Conservation (phyloP, 2,113 vertebrate species). For the Seriola rivoliana region DNA sequence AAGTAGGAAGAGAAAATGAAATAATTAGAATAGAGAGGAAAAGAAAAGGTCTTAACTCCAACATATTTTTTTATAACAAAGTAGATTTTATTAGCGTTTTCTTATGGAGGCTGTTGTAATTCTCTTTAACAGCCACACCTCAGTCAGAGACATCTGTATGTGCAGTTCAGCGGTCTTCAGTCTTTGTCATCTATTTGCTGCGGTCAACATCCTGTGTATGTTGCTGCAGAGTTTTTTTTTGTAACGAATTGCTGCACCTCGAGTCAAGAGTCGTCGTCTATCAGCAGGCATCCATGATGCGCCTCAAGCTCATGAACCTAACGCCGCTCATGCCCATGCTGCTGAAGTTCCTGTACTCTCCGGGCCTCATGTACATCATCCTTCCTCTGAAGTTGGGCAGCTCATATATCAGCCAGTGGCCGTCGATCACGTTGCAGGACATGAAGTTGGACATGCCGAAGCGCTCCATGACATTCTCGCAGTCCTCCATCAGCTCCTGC, state of each 20-base stretch:
- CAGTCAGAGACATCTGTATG: neutral
- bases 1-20: no score
- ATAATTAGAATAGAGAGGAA: neutral
- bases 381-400: conserved; percentile 67
- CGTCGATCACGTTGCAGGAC: conserved; percentile 79
- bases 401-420: conserved; percentile 74
- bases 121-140: neutral
- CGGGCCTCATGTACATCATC: conserved; percentile 67
- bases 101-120: no score
- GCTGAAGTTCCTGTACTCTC: conserved; percentile 65
- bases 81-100: conserved; percentile 30
- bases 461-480: conserved; percentile 65
- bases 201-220: neutral
- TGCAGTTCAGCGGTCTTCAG: conserved; percentile 1
- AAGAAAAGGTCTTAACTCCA: neutral
- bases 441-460: conserved; percentile 68
- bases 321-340: conserved; percentile 48
- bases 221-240: neutral
- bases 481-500: conserved; percentile 70
- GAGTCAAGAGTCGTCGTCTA: neutral
- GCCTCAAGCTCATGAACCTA: conserved; percentile 65
- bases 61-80: neutral
- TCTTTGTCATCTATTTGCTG: neutral
- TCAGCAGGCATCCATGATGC: conserved; percentile 63
- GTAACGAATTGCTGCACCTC: neutral